phyloP scores from a whole-genome alignment of 1,140 invertebrate species.

The Megalonaias nervosa region DNA sequence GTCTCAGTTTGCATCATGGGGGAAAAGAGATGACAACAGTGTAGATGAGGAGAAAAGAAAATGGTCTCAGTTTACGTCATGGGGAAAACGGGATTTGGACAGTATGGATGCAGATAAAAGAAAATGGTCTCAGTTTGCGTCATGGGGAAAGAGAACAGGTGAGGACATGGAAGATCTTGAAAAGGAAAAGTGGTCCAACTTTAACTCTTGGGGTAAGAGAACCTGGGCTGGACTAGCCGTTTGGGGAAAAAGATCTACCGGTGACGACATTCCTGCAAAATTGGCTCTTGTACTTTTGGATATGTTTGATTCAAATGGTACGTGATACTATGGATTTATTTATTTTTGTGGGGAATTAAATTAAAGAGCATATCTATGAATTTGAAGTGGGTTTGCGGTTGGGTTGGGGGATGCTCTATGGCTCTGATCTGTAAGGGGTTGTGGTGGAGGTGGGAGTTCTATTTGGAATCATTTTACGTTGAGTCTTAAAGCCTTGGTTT shows the following conservation, averaged over 20 bases:
- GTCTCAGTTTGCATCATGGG: slow-evolving; percentile 28
- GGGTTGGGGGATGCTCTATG: too few relatives aligned
- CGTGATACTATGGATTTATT: not conserved
- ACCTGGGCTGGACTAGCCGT: slow-evolving; percentile 25
- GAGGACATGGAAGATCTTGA: not conserved
- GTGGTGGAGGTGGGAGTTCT: too few relatives aligned
- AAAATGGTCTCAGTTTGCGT: slow-evolving; percentile 27
- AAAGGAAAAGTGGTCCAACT: slow-evolving; percentile 1
- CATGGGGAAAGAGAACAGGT: slow-evolving; percentile 21
- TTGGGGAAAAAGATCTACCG: slow-evolving; percentile 29
- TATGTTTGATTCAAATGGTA: slow-evolving; percentile 29
- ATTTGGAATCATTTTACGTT: too few relatives aligned
- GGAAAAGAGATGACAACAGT: slow-evolving; percentile 3
- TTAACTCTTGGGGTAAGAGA: slow-evolving; percentile 16
- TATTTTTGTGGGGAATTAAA: too few relatives aligned
- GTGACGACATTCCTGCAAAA: not conserved
- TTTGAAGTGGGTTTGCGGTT: too few relatives aligned
- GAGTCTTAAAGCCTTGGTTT: too few relatives aligned
- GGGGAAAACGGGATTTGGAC: slow-evolving; percentile 9
- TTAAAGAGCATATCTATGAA: too few relatives aligned
- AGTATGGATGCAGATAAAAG: slow-evolving; percentile 11
- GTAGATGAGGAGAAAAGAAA: slow-evolving; percentile 8
- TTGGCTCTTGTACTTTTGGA: slow-evolving; percentile 1
- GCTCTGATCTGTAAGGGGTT: too few relatives aligned
- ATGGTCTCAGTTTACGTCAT: slow-evolving; percentile 5